phyloP scores from a whole-genome alignment of 2,797 vertebrate genomes.

The Pipistrellus nathusii region DNA sequence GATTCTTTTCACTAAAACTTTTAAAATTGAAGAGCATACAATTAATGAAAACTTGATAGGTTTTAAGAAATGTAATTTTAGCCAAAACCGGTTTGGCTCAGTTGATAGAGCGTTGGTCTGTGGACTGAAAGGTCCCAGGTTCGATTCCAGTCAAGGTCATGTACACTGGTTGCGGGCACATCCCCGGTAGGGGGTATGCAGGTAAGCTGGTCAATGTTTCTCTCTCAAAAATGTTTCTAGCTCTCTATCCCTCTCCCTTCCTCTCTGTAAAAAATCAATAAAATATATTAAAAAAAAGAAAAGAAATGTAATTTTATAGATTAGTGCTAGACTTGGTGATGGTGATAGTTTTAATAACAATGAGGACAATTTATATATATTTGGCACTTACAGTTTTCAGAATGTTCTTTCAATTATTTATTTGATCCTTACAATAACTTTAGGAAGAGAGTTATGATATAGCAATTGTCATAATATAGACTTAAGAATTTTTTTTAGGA shows the following conservation, averaged over 20 bases:
- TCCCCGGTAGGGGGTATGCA: no score
- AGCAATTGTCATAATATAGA: conserved; percentile 30
- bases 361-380: conserved; percentile 29
- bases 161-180: no score
- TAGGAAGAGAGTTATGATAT: conserved; percentile 13
- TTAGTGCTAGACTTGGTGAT: neutral
- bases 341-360: conserved; percentile 22
- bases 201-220: no score
- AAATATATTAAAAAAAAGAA: no score
- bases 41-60: conserved; percentile 12
- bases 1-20: conserved; percentile 53
- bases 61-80: conserved; percentile 37
- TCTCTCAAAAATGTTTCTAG: no score
- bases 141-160: no score
- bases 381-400: conserved; percentile 30
- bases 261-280: no score
- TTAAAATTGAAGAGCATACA: conserved; percentile 37
- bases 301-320: conserved; percentile 30
- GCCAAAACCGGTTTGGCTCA: no score
- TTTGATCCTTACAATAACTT: conserved; percentile 24
- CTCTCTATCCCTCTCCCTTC: no score
- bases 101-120: no score
- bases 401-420: conserved; percentile 61
- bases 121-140: no score
- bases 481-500: neutral